Conservation (phyloP, 1,140 invertebrate genomes). For the Drosophila athabasca region DNA sequence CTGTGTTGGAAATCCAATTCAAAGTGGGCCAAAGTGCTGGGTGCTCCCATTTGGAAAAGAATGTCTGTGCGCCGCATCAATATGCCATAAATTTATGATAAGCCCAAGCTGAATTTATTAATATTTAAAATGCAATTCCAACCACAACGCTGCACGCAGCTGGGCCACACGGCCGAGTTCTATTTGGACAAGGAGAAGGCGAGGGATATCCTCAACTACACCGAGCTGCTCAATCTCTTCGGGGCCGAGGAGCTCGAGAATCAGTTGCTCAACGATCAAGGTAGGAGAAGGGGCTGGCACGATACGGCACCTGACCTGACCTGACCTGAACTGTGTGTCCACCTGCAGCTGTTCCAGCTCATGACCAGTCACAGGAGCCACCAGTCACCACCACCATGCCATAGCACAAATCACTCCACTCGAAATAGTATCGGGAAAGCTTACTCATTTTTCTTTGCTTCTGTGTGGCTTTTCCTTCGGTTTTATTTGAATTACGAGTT, state of each 20-base stretch:
- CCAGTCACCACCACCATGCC: background rate
- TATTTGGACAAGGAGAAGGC: slow-evolving; percentile 89
- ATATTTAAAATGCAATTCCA: slow-evolving; percentile 55
- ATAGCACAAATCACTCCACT: background rate
- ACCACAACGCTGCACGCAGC: slow-evolving; percentile 84
- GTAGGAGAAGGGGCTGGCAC: slow-evolving; percentile 84
- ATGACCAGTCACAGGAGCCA: too few relatives aligned
- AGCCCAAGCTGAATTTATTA: slow-evolving; percentile 24
- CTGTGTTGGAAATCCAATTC: background rate
- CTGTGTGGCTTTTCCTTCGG: slow-evolving; percentile 50
- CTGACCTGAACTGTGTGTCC: background rate
- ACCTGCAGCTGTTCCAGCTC: slow-evolving; percentile 33
- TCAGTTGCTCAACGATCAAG: slow-evolving; percentile 90
- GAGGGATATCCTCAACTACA: slow-evolving; percentile 86
- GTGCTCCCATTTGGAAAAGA: too few relatives aligned
- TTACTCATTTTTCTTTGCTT: slow-evolving; percentile 26
- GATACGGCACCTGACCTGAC: background rate
- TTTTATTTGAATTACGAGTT: background rate
- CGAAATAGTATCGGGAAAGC: too few relatives aligned
- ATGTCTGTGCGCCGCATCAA: background rate
- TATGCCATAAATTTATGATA: slow-evolving; percentile 60
- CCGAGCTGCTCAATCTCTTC: slow-evolving; percentile 88
- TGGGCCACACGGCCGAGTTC: slow-evolving; percentile 89
- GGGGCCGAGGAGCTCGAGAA: slow-evolving; percentile 87
- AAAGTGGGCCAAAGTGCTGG: slow-evolving; percentile 42